These are phyloP conservation scores for Watsonalla cultraria DNA, from an alignment of 2,888 invertebrate genomes.

Conservation along the genomic window DNA sequence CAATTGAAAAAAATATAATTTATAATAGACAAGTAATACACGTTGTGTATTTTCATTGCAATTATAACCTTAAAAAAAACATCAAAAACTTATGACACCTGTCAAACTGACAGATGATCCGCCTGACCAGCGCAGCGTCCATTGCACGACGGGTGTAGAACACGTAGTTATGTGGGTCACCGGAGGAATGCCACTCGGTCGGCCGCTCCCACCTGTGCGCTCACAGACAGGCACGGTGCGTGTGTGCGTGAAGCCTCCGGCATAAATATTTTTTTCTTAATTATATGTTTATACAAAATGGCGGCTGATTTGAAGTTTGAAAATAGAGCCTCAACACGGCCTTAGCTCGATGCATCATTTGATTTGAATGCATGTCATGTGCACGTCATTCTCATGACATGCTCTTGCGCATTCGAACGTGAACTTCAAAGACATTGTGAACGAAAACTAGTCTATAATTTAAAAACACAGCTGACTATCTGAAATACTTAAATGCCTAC, in stretches of 20 bases:
- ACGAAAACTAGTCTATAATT: too few species aligned
- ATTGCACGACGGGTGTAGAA: conserved; percentile 25
- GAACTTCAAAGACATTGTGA: too few species aligned
- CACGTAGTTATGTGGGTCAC: conserved; percentile 66
- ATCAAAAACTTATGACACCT: not conserved
- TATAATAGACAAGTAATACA: too few species aligned
- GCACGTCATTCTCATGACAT: too few species aligned
- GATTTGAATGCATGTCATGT: too few species aligned
- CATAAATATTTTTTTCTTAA: conserved; percentile 5
- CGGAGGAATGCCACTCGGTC: conserved; percentile 65
- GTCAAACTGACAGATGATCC: not conserved
- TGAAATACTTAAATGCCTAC: too few species aligned
- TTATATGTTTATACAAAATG: not conserved
- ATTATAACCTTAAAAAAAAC: too few species aligned
- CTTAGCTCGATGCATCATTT: too few species aligned
- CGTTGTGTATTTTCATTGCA: too few species aligned
- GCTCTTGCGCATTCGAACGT: too few species aligned
- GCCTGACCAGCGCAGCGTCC: conserved; percentile 10
- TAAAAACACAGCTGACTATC: too few species aligned
- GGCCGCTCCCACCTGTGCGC: conserved; percentile 67
- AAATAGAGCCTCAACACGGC: not conserved
- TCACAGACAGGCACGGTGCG: conserved; percentile 15
- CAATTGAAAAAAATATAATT: too few species aligned
- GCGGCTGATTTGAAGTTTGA: not conserved
- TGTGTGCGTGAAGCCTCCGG: conserved; percentile 15